These are phyloP conservation scores for Hiodon tergisus DNA, from an alignment of 2,113 vertebrate genomes.

Conservation along the genomic window DNA sequence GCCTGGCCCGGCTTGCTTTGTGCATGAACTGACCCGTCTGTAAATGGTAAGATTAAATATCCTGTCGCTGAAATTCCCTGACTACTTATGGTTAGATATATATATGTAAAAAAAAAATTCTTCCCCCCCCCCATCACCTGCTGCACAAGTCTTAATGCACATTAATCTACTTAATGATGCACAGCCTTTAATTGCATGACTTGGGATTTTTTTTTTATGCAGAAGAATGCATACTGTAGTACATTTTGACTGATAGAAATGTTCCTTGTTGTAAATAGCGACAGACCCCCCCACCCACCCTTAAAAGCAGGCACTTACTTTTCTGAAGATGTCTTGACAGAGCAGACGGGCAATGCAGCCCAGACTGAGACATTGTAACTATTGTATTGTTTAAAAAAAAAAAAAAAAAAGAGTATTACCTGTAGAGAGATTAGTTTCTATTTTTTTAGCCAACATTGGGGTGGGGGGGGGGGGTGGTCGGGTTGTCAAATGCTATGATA, in stretches of 20 bases:
- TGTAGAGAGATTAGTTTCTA: slow-evolving; percentile 63
- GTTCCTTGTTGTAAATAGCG: slow-evolving; percentile 49
- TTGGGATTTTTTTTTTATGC: not conserved
- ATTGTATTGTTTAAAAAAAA: slow-evolving; percentile 52
- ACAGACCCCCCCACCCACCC: slow-evolving; percentile 12
- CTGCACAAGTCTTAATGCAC: slow-evolving; percentile 40
- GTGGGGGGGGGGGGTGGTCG: slow-evolving; percentile 33
- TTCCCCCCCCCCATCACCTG: slow-evolving; percentile 28
- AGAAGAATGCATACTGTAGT: slow-evolving; percentile 29
- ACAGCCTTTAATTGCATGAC: slow-evolving; percentile 27
- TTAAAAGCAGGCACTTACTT: no score
- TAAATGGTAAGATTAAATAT: not conserved
- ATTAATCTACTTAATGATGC: slow-evolving; percentile 12
- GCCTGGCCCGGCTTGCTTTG: slow-evolving; percentile 46
- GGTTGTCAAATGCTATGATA: slow-evolving; percentile 45
- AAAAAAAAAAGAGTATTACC: slow-evolving; percentile 62
- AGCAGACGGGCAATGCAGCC: slow-evolving; percentile 39
- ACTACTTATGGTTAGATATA: no score
- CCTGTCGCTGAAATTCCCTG: not conserved
- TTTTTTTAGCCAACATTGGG: slow-evolving; percentile 60
- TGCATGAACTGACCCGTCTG: slow-evolving; percentile 38
- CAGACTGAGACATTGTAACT: slow-evolving; percentile 57
- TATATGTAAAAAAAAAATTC: no score
- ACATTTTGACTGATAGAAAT: slow-evolving; percentile 9
- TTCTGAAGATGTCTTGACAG: slow-evolving; percentile 24